Evolutionary conservation across 1,140 invertebrate genomes (phyloP).

Genomic region (Neomicropteryx cornuta): DNA sequence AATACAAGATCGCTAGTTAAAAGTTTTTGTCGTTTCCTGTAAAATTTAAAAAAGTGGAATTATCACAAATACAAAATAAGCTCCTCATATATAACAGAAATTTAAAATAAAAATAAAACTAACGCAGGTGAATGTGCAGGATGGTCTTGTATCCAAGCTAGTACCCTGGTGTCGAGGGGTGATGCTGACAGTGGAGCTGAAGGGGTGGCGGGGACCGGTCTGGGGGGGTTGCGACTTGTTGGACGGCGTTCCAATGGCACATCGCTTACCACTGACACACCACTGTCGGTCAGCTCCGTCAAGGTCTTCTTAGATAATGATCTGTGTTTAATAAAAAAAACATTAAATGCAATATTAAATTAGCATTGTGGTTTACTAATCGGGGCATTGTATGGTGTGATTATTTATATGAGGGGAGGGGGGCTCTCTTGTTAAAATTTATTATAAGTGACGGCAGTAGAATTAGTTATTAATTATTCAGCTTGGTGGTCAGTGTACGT

Average conservation of each 20-base stretch:
- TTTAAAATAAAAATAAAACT: no score
- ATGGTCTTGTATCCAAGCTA: constrained; percentile 30
- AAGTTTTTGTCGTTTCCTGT: no score
- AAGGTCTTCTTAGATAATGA: constrained; percentile 57
- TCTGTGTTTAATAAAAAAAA: constrained; percentile 26
- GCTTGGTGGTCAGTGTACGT: no score
- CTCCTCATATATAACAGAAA: no score
- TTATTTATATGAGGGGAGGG: neutral
- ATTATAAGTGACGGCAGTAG: no score
- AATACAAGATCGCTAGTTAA: no score
- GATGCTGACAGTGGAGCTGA: constrained; percentile 17
- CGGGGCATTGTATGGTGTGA: neutral
- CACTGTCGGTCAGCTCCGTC: constrained; percentile 66
- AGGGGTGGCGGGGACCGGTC: constrained; percentile 6
- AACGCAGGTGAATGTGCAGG: neutral
- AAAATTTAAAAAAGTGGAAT: no score
- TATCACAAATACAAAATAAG: no score
- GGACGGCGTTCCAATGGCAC: constrained; percentile 30
- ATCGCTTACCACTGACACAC: constrained; percentile 67
- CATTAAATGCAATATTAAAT: no score
- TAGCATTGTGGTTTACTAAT: neutral
- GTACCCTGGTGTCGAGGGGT: constrained; percentile 26
- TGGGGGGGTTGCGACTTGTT: no score
- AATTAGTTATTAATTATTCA: no score
- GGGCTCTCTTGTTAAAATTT: no score